A percentile compares a stretch with the other conserved stretches of the same genome.
phyloP scores from a whole-genome alignment of 1,140 invertebrate genomes.

The Carposina sasakii region DNA sequence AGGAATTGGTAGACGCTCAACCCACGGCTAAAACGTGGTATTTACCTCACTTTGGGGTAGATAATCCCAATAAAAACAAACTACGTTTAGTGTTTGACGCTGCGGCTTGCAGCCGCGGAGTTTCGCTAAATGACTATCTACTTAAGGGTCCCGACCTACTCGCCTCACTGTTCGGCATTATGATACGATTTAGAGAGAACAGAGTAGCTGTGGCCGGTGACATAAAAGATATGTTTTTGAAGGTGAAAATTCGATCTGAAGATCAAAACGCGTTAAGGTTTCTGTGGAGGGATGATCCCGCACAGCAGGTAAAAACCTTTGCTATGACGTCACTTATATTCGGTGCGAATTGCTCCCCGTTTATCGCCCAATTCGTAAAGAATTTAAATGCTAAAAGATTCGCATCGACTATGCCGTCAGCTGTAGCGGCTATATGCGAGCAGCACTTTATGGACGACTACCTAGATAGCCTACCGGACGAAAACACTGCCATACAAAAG shows the following conservation, averaged over 20 bases:
- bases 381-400: conserved; percentile 11
- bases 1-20: not conserved
- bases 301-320: conserved; percentile 14
- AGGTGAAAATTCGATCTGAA: not conserved
- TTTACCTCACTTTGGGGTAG: conserved; percentile 21
- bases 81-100: not conserved
- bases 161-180: conserved; percentile 4
- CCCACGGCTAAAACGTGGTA: conserved; percentile 14
- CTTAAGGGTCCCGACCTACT: conserved; percentile 23
- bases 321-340: conserved; percentile 8
- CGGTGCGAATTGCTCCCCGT: not conserved
- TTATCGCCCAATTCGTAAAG: not conserved
- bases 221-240: not conserved
- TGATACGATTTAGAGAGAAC: conserved; percentile 18
- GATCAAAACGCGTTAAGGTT: not conserved
- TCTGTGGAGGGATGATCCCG: not conserved
- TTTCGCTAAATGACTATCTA: not conserved
- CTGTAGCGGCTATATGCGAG: conserved; percentile 18
- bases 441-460: conserved; percentile 45
- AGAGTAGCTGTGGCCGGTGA: conserved; percentile 15
- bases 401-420: conserved; percentile 12
- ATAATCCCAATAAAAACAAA: conserved; percentile 14
- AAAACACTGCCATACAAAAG: conserved; percentile 15
- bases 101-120: not conserved
- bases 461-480: conserved; percentile 20